These are phyloP conservation scores for Paracentrotus lividus DNA, from an alignment of 53 echinoderm and acorn worm genomes.

Conservation along the genomic window DNA sequence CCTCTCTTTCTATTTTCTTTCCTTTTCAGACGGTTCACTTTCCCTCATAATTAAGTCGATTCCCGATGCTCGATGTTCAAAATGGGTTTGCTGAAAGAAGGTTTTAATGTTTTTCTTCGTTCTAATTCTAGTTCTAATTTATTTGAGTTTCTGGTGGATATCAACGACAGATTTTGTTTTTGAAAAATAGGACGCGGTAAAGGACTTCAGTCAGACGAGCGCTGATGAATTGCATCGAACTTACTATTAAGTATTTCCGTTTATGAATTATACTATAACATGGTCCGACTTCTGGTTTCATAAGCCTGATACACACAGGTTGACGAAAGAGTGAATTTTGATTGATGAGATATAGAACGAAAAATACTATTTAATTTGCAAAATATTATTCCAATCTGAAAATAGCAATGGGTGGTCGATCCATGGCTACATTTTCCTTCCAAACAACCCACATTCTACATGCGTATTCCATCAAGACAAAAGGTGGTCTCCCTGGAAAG, in stretches of 20 bases:
- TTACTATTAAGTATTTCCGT: not conserved
- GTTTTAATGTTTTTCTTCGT: not conserved
- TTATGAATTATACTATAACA: not conserved
- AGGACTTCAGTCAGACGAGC: not conserved
- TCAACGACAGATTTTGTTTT: not conserved
- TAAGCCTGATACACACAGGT: not conserved
- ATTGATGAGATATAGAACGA: not conserved
- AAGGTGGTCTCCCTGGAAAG: too few relatives aligned
- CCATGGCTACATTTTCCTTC: too few relatives aligned
- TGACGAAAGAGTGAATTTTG: not conserved
- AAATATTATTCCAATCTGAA: not conserved
- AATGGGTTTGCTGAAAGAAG: not conserved
- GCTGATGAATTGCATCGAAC: not conserved
- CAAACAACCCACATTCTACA: not conserved
- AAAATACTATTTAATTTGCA: not conserved
- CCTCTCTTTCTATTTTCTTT: not conserved
- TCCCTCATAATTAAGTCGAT: conserved; percentile 11
- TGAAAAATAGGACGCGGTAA: not conserved
- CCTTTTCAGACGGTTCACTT: not conserved
- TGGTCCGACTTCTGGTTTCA: conserved; percentile 4
- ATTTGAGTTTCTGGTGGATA: conserved; percentile 4
- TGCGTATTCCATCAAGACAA: too few relatives aligned
- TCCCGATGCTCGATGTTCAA: not conserved
- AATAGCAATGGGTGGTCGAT: too few relatives aligned
- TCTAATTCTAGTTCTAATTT: not conserved